Conservation (phyloP, 2,797 vertebrate genomes). For the Neosilurus mollespiculum region DNA sequence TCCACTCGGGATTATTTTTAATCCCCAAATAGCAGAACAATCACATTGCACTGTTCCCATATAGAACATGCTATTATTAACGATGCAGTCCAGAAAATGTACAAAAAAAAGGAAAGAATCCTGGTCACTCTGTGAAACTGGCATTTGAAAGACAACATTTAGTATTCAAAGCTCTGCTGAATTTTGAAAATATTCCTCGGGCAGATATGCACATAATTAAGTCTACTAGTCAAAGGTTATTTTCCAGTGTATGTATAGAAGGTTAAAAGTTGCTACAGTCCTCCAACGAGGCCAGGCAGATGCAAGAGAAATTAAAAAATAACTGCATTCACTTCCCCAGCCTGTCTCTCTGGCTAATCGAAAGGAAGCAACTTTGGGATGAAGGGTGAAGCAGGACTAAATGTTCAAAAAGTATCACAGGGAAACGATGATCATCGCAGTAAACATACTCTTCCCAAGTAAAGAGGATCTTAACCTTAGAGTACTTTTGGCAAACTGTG, state of each 20-base stretch:
- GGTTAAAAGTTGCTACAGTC: not conserved
- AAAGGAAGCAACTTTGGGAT: constrained; percentile 7
- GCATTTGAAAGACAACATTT: not conserved
- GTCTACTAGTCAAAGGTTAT: constrained; percentile 9
- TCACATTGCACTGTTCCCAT: no score
- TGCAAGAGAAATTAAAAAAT: constrained; percentile 5
- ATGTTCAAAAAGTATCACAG: not conserved
- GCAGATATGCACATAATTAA: not conserved
- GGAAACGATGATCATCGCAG: not conserved
- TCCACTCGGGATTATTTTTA: no score
- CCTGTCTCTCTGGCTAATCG: constrained; percentile 21
- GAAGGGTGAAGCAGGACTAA: constrained; percentile 10
- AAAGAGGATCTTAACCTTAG: not conserved
- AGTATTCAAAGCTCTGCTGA: constrained; percentile 1
- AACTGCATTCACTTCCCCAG: not conserved
- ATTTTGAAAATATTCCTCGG: constrained; percentile 10
- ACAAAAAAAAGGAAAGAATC: not conserved
- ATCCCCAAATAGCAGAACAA: no score
- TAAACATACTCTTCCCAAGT: not conserved
- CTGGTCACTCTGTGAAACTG: not conserved
- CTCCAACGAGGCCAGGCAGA: not conserved
- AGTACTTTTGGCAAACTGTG: constrained; percentile 1
- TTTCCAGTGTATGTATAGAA: not conserved
- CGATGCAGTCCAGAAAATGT: no score
- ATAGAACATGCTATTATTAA: no score